Evolutionary conservation across 1,140 invertebrate species (phyloP).

Genomic region (Coelopa frigida): DNA sequence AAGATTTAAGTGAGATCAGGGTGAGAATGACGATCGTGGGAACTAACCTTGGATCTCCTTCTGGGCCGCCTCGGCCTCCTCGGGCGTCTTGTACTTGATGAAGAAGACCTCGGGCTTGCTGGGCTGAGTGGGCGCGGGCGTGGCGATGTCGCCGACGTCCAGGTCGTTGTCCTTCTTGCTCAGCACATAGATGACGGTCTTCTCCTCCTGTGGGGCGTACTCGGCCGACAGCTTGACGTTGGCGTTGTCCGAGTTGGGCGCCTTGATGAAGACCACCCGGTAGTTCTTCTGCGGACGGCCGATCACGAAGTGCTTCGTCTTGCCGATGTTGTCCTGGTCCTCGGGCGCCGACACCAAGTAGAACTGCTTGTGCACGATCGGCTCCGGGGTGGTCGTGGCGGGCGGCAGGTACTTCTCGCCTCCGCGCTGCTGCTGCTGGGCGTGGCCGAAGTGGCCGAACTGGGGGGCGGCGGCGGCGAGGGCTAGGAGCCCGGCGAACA

Average conservation of each 20-base stretch:
- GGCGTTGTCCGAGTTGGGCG: constrained; percentile 58
- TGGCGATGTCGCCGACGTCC: constrained; percentile 25
- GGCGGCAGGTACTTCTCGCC: constrained; percentile 18
- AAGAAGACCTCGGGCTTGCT: constrained; percentile 68
- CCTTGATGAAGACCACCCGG: constrained; percentile 80
- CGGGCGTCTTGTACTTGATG: constrained; percentile 63
- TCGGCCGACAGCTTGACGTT: constrained; percentile 57
- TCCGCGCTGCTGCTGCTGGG: constrained; percentile 6
- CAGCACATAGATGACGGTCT: constrained; percentile 76
- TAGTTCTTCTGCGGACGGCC: constrained; percentile 64
- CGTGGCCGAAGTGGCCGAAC: constrained; percentile 26
- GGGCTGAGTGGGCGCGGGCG: constrained; percentile 49
- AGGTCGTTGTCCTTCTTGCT: constrained; percentile 53
- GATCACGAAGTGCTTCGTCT: constrained; percentile 13
- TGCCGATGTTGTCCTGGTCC: constrained; percentile 8
- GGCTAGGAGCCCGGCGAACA: constrained; percentile 15
- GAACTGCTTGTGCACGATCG: constrained; percentile 18
- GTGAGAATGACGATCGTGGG: no score
- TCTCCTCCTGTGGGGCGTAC: constrained; percentile 62
- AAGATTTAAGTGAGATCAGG: no score
- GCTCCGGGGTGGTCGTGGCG: not conserved
- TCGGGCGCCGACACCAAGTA: constrained; percentile 15
- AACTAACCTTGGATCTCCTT: constrained; percentile 32
- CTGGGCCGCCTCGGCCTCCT: constrained; percentile 41
- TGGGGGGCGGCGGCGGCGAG: constrained; percentile 23